Evolutionary conservation across 2,113 vertebrate genomes (phyloP), one percentile per base, ranked within the genome.

Genomic region (Furnarius figulus): DNA sequence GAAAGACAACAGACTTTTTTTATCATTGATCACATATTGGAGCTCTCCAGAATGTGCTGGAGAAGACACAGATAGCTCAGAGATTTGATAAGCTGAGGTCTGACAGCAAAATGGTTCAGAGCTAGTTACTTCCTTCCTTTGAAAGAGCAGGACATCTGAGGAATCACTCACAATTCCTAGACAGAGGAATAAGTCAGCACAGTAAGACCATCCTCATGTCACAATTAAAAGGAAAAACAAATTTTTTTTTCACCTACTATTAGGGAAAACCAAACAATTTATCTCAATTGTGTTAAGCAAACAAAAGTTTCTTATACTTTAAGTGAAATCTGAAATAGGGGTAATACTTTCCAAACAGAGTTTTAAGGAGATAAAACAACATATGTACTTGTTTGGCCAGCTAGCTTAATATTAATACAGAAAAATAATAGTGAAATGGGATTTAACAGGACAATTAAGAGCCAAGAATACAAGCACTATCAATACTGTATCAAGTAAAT

Each of bases 371-470:
- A 40, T 16, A 53, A 89, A 47, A 81, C 12, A 82, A 70, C 6
- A 4, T 28, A 13, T 22, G 20, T 31, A 87, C 63, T 63, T 55
- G 5, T 20, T 75, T 13, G 12, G 25, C 8, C 9, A 39, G 31
- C 8, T 12, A 9, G 18, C 10, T 33, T 62, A 42, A 63, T 47
- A 80, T 20, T 42, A 49, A 50, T 4, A 12, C 9, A 68, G 35
- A 46, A 80, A 84, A 65, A 47, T 47, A 71, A 74, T 3, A 16
- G 21, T 33, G 28, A 75, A 85, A 49, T 23, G 10, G 7, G 20
- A 83, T 50, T 91, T 86, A 89, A 73, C 35, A 71, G 65, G 89
- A 66, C 7, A 77, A 70, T 47, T 65, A 49, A 49, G 20, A 84
- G 42, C 19, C 10, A 89, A 85, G 7, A 90, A 63, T 42, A 52